Evolutionary conservation across 2,888 invertebrate genomes (phyloP).

Genomic region (Sesamia inferens): DNA sequence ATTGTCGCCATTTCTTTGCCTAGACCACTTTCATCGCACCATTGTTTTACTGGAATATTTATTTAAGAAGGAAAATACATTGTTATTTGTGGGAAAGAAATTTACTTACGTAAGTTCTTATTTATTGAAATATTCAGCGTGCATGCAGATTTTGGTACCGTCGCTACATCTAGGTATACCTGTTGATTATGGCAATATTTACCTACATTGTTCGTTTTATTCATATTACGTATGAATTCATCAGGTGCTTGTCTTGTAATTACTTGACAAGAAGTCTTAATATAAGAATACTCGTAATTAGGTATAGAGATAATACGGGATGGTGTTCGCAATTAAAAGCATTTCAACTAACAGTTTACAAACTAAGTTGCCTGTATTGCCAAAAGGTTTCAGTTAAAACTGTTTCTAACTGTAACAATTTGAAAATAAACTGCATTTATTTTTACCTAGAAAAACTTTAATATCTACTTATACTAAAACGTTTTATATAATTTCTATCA

Average conservation of each 20-base stretch:
- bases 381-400: too few species aligned
- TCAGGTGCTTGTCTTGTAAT: too few species aligned
- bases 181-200: too few species aligned
- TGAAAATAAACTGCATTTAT: not conserved
- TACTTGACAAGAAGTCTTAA: not conserved
- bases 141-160: not conserved
- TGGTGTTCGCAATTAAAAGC: too few species aligned
- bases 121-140: not conserved
- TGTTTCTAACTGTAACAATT: not conserved
- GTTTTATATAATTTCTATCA: not conserved
- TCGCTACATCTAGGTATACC: not conserved
- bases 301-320: not conserved
- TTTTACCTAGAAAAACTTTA: not conserved
- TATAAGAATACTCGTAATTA: not conserved
- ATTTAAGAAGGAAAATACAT: conserved; percentile 35
- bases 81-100: conserved; percentile 17
- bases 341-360: not conserved
- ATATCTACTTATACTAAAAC: too few species aligned
- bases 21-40: conserved; percentile 52
- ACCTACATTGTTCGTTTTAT: too few species aligned
- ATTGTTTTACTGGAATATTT: conserved; percentile 40
- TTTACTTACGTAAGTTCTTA: not conserved
- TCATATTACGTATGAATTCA: not conserved
- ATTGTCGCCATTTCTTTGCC: conserved; percentile 49
- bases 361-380: too few species aligned